Evolutionary conservation across 2,797 vertebrate species (phyloP).

Genomic region (Scleropages formosus): DNA sequence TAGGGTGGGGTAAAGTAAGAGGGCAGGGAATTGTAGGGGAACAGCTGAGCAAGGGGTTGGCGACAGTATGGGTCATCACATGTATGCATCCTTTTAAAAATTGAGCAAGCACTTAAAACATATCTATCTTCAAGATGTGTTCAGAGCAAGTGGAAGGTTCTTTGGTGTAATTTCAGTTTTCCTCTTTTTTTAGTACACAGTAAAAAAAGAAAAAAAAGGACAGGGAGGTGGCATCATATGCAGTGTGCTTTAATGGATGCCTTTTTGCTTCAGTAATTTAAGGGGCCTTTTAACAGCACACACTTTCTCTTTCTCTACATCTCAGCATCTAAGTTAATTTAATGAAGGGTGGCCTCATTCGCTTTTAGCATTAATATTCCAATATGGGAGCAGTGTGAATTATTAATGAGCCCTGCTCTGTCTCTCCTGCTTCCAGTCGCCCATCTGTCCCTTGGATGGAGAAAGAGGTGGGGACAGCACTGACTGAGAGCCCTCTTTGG

Average conservation of each 20-base stretch:
- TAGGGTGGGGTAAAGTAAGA: not conserved
- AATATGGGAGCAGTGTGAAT: slow-evolving; percentile 75
- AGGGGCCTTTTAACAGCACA: not conserved
- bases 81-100: not conserved
- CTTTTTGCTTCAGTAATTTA: not conserved
- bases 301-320: not conserved
- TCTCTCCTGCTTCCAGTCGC: slow-evolving; percentile 51
- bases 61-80: not conserved
- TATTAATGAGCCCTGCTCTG: slow-evolving; percentile 70
- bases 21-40: slow-evolving; percentile 52
- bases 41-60: not conserved
- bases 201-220: too few relatives aligned
- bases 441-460: slow-evolving; percentile 68
- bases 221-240: too few relatives aligned
- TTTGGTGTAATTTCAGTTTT: not conserved
- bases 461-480: not conserved
- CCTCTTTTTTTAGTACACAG: not conserved
- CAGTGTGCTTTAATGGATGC: too few relatives aligned
- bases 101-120: slow-evolving; percentile 12
- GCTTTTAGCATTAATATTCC: slow-evolving; percentile 92
- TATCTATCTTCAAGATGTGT: not conserved
- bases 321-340: slow-evolving; percentile 73
- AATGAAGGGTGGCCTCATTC: slow-evolving; percentile 74
- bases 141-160: too few relatives aligned
- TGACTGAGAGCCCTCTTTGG: slow-evolving; percentile 61